Percentiles rank a stretch among this genome's conserved stretches.
phyloP scores from a whole-genome alignment of 1,140 invertebrate species.

The Drosophila subobscura region DNA sequence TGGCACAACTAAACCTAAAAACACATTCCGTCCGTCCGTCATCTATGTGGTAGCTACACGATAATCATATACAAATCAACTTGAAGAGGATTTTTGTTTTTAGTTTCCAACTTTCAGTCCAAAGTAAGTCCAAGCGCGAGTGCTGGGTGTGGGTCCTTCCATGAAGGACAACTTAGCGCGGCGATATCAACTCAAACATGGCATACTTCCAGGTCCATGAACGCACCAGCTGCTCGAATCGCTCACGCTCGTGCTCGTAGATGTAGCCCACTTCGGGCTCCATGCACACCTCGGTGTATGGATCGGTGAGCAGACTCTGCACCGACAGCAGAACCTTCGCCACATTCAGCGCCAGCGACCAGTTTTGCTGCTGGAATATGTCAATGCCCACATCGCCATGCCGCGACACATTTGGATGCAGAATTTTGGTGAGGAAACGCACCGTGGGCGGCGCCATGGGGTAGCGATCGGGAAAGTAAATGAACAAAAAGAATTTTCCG shows the following conservation, averaged over 20 bases:
- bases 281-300: slow-evolving; percentile 95
- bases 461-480: slow-evolving; percentile 92
- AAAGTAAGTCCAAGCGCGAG: slow-evolving; percentile 3
- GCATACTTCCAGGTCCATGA: slow-evolving; percentile 97
- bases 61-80: slow-evolving; percentile 27
- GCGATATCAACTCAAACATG: slow-evolving; percentile 91
- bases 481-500: slow-evolving; percentile 96
- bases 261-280: slow-evolving; percentile 93
- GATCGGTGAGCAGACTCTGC: slow-evolving; percentile 96
- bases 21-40: slow-evolving; percentile 30
- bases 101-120: slow-evolving; percentile 75
- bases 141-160: slow-evolving; percentile 4
- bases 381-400: slow-evolving; percentile 98
- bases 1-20: slow-evolving; percentile 74
- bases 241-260: slow-evolving; percentile 89
- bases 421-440: slow-evolving; percentile 94
- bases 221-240: slow-evolving; percentile 92
- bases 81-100: slow-evolving; percentile 31
- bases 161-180: slow-evolving; percentile 27
- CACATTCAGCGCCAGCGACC: slow-evolving; percentile 96
- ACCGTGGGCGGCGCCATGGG: slow-evolving; percentile 96
- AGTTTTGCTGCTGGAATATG: slow-evolving; percentile 97
- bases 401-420: slow-evolving; percentile 97
- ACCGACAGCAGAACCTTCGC: slow-evolving; percentile 95
- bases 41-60: slow-evolving; percentile 43